Percentiles rank a stretch among this genome's conserved stretches.
These are phyloP conservation scores for Leptosomus discolor DNA, from an alignment of 2,113 vertebrate species.

Conservation along the genomic window DNA sequence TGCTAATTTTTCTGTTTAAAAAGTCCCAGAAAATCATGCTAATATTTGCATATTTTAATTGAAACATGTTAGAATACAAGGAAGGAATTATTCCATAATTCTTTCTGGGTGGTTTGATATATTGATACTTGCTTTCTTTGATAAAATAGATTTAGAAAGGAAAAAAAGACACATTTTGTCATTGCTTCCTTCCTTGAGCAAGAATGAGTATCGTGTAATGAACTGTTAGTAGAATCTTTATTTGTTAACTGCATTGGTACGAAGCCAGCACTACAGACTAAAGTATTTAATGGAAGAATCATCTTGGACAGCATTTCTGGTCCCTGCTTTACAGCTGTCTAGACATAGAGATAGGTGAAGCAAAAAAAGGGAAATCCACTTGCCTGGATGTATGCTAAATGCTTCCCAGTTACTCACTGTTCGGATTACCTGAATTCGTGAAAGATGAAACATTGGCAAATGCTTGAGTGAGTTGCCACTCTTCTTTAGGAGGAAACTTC, in stretches of 20 bases:
- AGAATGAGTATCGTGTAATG: neutral
- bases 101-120: neutral
- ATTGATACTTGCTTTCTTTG: neutral
- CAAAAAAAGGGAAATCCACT: neutral
- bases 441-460: neutral
- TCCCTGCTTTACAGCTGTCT: neutral
- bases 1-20: neutral
- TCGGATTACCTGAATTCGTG: neutral
- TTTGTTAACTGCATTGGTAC: neutral
- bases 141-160: neutral
- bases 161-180: neutral
- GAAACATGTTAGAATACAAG: neutral
- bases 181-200: neutral
- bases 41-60: constrained; percentile 40
- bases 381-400: neutral
- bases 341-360: neutral
- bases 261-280: neutral
- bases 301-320: neutral
- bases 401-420: neutral
- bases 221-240: neutral
- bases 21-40: neutral
- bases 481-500: neutral
- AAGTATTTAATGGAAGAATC: neutral
- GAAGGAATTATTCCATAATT: neutral
- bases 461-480: neutral